Base-by-base conservation (phyloP, 1,140 invertebrate genomes). In the Drosophila repletoides region DNA sequence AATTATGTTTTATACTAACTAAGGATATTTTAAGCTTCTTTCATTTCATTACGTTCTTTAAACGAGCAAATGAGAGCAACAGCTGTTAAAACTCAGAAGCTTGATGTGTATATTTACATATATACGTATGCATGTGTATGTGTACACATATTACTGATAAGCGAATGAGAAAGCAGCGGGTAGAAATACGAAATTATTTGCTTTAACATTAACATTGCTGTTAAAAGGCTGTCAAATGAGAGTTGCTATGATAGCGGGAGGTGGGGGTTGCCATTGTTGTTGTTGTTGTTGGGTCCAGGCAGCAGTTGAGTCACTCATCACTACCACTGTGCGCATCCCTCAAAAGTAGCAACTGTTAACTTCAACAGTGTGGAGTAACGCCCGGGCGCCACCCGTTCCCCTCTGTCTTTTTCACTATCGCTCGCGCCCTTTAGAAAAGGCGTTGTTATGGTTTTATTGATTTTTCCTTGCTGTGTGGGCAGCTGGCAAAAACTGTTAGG, bases 371-470 rank as follows among this genome's bases (percentile, higher is more conserved):
- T 31, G 29, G 51, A 59, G 72, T 67, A 72, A 80, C 59, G 58
- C 55, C 67, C 52, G 45, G n/a, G n/a, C n/a, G n/a, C n/a, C 56
- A 43, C 43, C 64, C 34, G 41, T 10, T 48, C 48, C 2, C 34
- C 40, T 74, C 22, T 28, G 6, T 45, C 22, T 28, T 24, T 14
- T 9, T 7, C 10, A 22, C 2, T 19, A 29, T 2, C 24, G 43
- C n/a, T n/a, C n/a, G n/a, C n/a, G n/a, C n/a, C n/a, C n/a, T n/a
- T n/a, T n/a, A n/a, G n/a, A n/a, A n/a, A n/a, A 49, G 53, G 49
- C 69, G 79, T 71, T 84, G 79, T 74, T 86, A 76, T 73, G 68
- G 80, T 72, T 51, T 88, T 87, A 81, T 87, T 87, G 83, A 88
- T 88, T 88, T 83, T 87, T 88, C 70, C 59, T 81, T 72, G 36